These are phyloP conservation scores for Caenorhabditis macrosperma DNA, from an alignment of 2,888 invertebrate species.

Conservation along the genomic window DNA sequence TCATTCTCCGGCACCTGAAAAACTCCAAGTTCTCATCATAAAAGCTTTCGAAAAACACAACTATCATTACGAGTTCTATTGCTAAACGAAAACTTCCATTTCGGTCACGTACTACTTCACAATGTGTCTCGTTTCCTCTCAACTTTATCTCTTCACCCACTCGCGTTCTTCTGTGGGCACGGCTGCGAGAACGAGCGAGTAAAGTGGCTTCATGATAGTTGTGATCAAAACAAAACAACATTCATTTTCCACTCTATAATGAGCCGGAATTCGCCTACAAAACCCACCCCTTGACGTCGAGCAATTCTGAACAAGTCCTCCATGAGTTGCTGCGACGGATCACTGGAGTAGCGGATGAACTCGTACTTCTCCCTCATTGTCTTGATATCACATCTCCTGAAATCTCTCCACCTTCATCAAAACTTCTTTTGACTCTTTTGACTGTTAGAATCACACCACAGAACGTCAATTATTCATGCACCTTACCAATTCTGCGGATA, in stretches of 20 bases:
- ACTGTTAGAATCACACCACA: background rate
- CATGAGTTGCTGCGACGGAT: conserved; percentile 59
- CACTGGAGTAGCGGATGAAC: conserved; percentile 68
- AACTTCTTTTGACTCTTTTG: background rate
- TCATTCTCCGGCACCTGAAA: conserved; percentile 66
- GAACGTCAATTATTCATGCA: conserved; percentile 37
- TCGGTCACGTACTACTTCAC: no score
- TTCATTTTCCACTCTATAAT: conserved; percentile 23
- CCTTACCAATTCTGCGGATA: conserved; percentile 77
- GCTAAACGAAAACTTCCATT: no score
- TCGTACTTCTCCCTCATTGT: conserved; percentile 60
- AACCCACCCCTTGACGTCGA: conserved; percentile 60
- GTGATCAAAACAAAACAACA: conserved; percentile 40
- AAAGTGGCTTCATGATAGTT: conserved; percentile 54
- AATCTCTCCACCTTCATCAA: conserved; percentile 15
- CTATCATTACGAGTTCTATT: background rate
- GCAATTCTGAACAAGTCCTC: conserved; percentile 59
- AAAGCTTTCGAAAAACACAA: no score
- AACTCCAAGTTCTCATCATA: background rate
- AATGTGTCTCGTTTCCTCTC: background rate
- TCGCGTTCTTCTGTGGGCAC: background rate
- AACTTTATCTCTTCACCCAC: background rate
- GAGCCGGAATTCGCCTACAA: conserved; percentile 19
- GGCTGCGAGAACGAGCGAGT: conserved; percentile 20
- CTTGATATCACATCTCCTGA: conserved; percentile 73